Evolutionary conservation across 2,113 vertebrate genomes (phyloP).

Genomic region (Hippopotamus amphibius): DNA sequence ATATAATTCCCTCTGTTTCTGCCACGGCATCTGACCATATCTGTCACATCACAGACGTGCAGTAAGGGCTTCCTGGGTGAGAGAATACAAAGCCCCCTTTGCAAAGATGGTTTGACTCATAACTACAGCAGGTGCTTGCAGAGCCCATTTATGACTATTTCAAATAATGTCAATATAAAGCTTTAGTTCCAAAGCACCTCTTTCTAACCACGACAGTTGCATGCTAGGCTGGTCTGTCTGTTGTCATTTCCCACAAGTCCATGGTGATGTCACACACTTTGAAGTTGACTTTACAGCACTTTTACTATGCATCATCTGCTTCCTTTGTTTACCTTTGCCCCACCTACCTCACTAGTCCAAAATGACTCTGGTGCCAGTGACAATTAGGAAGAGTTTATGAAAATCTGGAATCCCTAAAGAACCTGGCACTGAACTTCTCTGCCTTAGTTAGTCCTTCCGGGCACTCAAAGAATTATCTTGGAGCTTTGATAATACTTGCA

Average conservation of each 20-base stretch:
- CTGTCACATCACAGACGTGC: background rate
- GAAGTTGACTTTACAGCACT: conserved; percentile 60
- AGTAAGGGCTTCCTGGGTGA: background rate
- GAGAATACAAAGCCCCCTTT: background rate
- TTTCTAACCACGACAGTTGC: background rate
- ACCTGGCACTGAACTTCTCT: background rate
- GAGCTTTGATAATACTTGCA: background rate
- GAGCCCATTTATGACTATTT: conserved; percentile 1
- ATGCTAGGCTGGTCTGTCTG: background rate
- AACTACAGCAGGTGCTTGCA: background rate
- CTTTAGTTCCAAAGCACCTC: conserved; percentile 50
- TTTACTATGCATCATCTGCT: conserved; percentile 49
- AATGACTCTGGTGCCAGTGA: background rate
- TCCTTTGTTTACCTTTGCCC: conserved; percentile 50
- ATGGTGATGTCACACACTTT: conserved; percentile 51
- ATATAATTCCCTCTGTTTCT: background rate
- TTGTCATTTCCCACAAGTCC: conserved; percentile 47
- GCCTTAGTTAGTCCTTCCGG: background rate
- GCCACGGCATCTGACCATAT: background rate
- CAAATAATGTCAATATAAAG: conserved; percentile 38
- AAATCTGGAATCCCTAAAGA: background rate
- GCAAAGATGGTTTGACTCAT: background rate
- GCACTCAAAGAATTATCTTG: background rate
- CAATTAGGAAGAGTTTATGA: background rate
- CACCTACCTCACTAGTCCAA: conserved; percentile 33